Conservation (phyloP, 2,888 invertebrate genomes). For the Orthosia gothica region DNA sequence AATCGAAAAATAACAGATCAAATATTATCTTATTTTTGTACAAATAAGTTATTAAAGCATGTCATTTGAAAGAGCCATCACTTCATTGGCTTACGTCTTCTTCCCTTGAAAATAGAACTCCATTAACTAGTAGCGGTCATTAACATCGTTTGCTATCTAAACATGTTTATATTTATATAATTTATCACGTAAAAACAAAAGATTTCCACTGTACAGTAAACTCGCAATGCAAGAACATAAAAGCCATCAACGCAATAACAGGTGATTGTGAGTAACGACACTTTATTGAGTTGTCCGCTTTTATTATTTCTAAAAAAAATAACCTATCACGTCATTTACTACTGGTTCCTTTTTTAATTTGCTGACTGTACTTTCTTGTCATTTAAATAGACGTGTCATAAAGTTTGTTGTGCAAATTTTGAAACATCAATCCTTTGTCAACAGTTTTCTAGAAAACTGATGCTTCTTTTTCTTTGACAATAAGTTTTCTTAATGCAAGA, state of each 20-base stretch:
- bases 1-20: too few species aligned
- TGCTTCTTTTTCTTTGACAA: too few species aligned
- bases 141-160: slow-evolving; percentile 4
- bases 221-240: slow-evolving; percentile 42
- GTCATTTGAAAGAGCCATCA: too few species aligned
- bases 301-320: slow-evolving; percentile 20
- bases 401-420: background rate
- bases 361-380: background rate
- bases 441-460: background rate
- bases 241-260: slow-evolving; percentile 31
- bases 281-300: slow-evolving; percentile 19
- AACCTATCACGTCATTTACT: slow-evolving; percentile 34
- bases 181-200: slow-evolving; percentile 26
- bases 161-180: background rate
- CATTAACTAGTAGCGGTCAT: background rate
- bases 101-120: background rate
- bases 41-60: too few species aligned
- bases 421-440: background rate
- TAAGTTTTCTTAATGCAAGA: too few species aligned
- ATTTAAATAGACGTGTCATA: background rate
- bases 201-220: slow-evolving; percentile 44
- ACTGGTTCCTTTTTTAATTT: slow-evolving; percentile 6
- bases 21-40: too few species aligned
- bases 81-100: too few species aligned
- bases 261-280: slow-evolving; percentile 3